Evolutionary conservation across 2,888 invertebrate genomes (phyloP), one percentile per base, ranked within the genome.

Genomic region (Cerastis rubricosa): DNA sequence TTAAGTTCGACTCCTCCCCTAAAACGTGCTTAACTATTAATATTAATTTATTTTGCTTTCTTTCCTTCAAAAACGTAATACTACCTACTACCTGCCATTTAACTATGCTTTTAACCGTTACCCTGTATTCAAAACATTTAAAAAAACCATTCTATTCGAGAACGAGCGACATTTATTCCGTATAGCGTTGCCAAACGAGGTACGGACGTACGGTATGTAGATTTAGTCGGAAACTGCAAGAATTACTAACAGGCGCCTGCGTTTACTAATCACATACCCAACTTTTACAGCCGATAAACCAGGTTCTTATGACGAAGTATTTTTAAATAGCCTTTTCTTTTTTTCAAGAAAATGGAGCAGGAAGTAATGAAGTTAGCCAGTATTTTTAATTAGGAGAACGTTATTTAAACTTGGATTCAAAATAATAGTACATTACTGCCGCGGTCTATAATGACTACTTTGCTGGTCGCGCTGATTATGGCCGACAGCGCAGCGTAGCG

Each of bases 121-220:
- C 57, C 45, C 40, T 51, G 35, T 83, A 63, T 79, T 65, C 17
- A n/a, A 57, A 74, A 59, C 71, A 84, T 74, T n/a, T 74, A 63
- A 84, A 86, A 82, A 72, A 79, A 71, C 65, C 51, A 72, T 84
- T 79, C 71, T 67, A 74, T 78, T 79, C 59, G 49, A 47, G 74
- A 74, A 84, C 66, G 71, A 72, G 66, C 80, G 87, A 84, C 87
- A 84, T 84, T 86, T 84, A 84, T 84, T 86, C 83, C 63, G 68
- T 72, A 79, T 74, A 84, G 43, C 84, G 80, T 70, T 84, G 87
- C 83, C 83, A 83, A 83, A 83, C 87, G 83, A 83, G 84, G 87
- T 83, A 83, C 87, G 87, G 87, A 86, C 83, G 87, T 83, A 83
- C 87, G 79, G 79, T 83, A 83, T 83, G 83, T 86, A 83, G 87